Conservation (phyloP, 2,888 invertebrate genomes). For the Aporophyla lueneburgensis region DNA sequence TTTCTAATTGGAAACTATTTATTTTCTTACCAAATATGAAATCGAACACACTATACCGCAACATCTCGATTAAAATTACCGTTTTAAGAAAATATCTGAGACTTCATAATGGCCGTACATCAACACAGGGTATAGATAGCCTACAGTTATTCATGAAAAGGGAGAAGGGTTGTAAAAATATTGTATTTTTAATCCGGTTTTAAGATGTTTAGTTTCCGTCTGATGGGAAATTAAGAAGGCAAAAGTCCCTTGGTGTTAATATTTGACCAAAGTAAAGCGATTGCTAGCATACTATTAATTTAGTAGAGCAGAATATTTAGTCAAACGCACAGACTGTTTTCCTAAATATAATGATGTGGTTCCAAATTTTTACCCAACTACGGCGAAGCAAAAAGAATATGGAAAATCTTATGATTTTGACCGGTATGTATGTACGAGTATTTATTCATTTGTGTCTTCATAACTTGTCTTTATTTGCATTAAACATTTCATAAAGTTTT, state of each 20-base stretch:
- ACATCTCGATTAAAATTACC: too few relatives aligned
- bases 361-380: background rate
- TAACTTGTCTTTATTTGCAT: too few relatives aligned
- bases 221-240: slow-evolving; percentile 44
- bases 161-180: slow-evolving; percentile 39
- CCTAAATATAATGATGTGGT: background rate
- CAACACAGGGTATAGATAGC: slow-evolving; percentile 7
- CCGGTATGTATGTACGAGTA: too few relatives aligned
- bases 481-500: too few relatives aligned
- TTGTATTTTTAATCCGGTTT: slow-evolving; percentile 46
- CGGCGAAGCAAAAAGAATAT: too few relatives aligned
- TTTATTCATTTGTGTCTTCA: too few relatives aligned
- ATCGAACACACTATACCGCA: too few relatives aligned
- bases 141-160: slow-evolving; percentile 44
- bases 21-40: too few relatives aligned
- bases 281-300: background rate
- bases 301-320: background rate
- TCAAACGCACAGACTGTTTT: background rate
- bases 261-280: slow-evolving; percentile 19
- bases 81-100: too few relatives aligned
- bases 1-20: too few relatives aligned
- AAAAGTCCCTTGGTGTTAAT: slow-evolving; percentile 11
- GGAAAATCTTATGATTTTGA: too few relatives aligned
- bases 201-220: slow-evolving; percentile 43
- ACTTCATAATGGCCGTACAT: slow-evolving; percentile 9